Evolutionary conservation across 23 tunicate species (phyloP), one percentile per base, ranked within the genome.

Genomic region (Pegea sp.): DNA sequence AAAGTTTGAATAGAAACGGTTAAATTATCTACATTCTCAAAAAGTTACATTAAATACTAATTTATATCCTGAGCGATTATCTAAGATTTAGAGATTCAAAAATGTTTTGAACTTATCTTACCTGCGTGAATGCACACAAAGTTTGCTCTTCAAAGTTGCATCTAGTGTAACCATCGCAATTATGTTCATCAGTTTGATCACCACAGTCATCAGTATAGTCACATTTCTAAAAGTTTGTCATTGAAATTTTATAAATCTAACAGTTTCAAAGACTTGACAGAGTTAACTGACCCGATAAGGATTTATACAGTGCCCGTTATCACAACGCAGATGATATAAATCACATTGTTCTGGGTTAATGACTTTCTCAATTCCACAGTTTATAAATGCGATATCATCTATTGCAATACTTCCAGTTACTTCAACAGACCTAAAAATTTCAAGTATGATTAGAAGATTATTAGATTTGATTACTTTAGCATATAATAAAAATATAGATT

Each of bases 171-270:
- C 46, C 67, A 31, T 68, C 71, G 58, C 95, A 84, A 44, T 64
- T 68, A n/a, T 44, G 33, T 52, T 84, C 95, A 29, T 84, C 95
- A 23, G 66, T 61, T 22, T 48, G 49, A 49, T 84, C 95, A 3
- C 95, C 95, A 43, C 95, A 84, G 31, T 84, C 81, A 55, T 84
- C 95, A 24, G 95, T 66, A 32, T 67, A 84, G 62, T 84, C 95
- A 48, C 95, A 84, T 38, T 42, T 38, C 95, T 84, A 34, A 1
- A 33, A 52, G 7, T 22, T 52, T 18, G 21, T 38, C 16, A 38
- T 16, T 8, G 11, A 8, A 8, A 38, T 8, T 38, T 38, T 38
- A 8, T 38, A 38, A 38, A 38, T 38, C 16, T 38, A 38, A 38
- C n/a, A n/a, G n/a, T n/a, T 38, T 38, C 46, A 38, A 8, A 38